phyloP scores from a whole-genome alignment of 2,888 invertebrate species.

The Scaeva pyrastri region DNA sequence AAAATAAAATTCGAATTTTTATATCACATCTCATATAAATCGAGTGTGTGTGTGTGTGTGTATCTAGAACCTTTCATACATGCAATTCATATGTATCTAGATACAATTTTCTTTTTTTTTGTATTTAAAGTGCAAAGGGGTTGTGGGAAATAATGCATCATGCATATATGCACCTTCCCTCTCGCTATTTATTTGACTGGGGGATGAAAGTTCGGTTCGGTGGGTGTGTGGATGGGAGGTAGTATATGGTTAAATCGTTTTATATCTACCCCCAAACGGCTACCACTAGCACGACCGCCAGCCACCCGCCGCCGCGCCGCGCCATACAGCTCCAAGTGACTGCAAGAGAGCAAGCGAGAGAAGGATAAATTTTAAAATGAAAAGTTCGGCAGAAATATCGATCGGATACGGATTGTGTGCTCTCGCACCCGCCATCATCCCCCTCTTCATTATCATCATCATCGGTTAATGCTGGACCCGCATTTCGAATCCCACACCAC shows the following conservation, averaged over 20 bases:
- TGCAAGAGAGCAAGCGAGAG: slow-evolving; percentile 31
- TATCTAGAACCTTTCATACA: slow-evolving; percentile 37
- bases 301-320: no score
- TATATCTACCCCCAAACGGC: slow-evolving; percentile 11
- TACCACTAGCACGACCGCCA: not conserved
- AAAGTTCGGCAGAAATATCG: slow-evolving; percentile 70
- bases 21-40: slow-evolving; percentile 66
- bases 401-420: slow-evolving; percentile 62
- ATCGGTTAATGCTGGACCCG: slow-evolving; percentile 69
- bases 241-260: not conserved
- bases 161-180: slow-evolving; percentile 36
- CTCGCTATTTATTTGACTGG: slow-evolving; percentile 48
- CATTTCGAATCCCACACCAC: not conserved
- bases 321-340: not conserved
- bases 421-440: slow-evolving; percentile 14
- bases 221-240: no score
- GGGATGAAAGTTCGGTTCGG: not conserved
- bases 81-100: slow-evolving; percentile 59
- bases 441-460: slow-evolving; percentile 40
- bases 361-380: slow-evolving; percentile 51
- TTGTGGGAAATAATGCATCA: slow-evolving; percentile 72
- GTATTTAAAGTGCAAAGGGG: slow-evolving; percentile 37
- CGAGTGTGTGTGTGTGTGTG: slow-evolving; percentile 56
- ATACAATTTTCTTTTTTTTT: slow-evolving; percentile 48
- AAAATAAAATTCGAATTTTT: slow-evolving; percentile 49